Percentiles rank a stretch among this genome's conserved stretches.
phyloP scores from a whole-genome alignment of 2,888 invertebrate genomes.

The Electrophaes corylata region DNA sequence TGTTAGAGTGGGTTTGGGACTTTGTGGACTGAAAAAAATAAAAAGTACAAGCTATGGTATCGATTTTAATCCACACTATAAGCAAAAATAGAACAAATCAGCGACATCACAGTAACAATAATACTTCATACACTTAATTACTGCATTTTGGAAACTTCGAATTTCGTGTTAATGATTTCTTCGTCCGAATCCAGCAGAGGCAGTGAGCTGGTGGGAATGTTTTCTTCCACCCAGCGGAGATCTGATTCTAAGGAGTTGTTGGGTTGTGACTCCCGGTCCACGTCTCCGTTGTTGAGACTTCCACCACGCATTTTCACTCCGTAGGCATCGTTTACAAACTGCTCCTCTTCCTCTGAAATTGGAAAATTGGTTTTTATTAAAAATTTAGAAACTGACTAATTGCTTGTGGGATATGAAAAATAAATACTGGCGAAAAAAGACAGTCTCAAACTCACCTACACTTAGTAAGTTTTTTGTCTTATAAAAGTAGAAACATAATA shows the following conservation, averaged over 20 bases:
- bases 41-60: constrained; percentile 10
- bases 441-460: no score
- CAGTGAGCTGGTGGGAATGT: constrained; percentile 92
- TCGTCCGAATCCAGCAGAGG: constrained; percentile 89
- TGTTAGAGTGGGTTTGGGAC: no score
- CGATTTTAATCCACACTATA: constrained; percentile 37
- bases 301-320: constrained; percentile 90
- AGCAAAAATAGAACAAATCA: constrained; percentile 41
- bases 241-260: constrained; percentile 73
- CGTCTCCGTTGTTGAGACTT: constrained; percentile 57
- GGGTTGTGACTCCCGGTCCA: constrained; percentile 44
- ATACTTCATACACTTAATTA: constrained; percentile 61
- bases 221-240: constrained; percentile 95
- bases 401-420: no score
- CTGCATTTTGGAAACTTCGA: constrained; percentile 96
- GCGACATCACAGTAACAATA: constrained; percentile 48
- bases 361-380: background rate
- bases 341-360: constrained; percentile 89
- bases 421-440: no score
- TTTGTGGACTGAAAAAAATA: background rate
- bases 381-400: no score
- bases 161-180: constrained; percentile 93
- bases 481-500: no score
- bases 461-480: no score
- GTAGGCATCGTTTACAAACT: constrained; percentile 93